Base-by-base conservation (phyloP, 1,140 invertebrate species). In the Macrotrachela quadricornifera region DNA sequence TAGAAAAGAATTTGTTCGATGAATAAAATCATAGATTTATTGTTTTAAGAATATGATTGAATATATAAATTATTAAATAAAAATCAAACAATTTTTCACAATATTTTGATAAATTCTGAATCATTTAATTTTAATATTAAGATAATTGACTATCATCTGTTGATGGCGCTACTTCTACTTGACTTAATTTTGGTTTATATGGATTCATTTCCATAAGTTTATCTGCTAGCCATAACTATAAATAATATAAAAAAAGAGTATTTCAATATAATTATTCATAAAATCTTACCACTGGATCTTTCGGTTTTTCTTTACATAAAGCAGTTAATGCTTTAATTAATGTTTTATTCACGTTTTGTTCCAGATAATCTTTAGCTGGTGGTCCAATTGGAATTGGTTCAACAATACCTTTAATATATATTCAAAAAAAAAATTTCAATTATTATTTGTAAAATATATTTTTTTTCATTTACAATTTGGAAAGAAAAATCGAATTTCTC, bases 401-500 rank as follows among this genome's bases (percentile, higher is more conserved):
- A 39, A 71, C 57, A 46, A 69, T 59, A 58, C 61, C 66, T 67
- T 51, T 14, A 52, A 12, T 12, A 55, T 40, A 41, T 36, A 13
- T 53, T 8, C 44, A 44, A 40, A 46, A 51, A 15, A 56, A 37
- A 12, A 18, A 54, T 49, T 15, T 13, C 18, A 49, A 11, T 48
- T n/a, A 42, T 21, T 16, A 38, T 30, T 16, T 13, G 13, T 3
- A 48, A 21, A n/a, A 1, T 14, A 48, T 18, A 3, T 48, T 6
- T 3, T 3, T 14, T 11, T 46, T 10, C 45, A 71, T 73, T 75
- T 74, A 85, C 83, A 76, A 57, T 79, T 73, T 4, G 83, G 81
- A 65, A 85, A 87, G 62, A 90, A 85, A 69, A 84, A 87, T 61
- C 79, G 76, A 59, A 71, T 69, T 64, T 71, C 70, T 58, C 66